These are phyloP conservation scores for Papilio polytes DNA, from an alignment of 1,140 invertebrate species.

Conservation along the genomic window DNA sequence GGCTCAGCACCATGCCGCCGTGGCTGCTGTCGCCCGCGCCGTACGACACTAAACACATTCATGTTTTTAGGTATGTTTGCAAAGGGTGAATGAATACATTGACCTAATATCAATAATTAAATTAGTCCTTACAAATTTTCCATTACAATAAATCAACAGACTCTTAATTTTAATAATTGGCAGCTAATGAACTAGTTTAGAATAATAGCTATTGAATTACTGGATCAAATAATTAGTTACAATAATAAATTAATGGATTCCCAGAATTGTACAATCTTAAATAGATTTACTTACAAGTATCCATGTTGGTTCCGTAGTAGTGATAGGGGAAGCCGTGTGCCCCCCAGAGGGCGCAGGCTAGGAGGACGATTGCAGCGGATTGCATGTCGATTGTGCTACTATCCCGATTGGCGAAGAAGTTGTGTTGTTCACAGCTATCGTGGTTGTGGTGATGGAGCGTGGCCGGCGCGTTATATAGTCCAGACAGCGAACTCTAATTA, in stretches of 20 bases:
- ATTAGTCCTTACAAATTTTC: not conserved
- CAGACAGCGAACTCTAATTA: slow-evolving; percentile 66
- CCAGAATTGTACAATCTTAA: not conserved
- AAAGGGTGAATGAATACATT: not conserved
- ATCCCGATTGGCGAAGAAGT: slow-evolving; percentile 58
- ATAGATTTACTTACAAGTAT: slow-evolving; percentile 65
- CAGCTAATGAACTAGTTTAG: not conserved
- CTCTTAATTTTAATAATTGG: not conserved
- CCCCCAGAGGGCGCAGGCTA: slow-evolving; percentile 61
- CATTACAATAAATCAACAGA: not conserved
- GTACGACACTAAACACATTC: slow-evolving; percentile 65
- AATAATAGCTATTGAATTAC: not conserved
- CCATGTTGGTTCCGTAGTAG: slow-evolving; percentile 68
- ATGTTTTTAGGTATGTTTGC: not conserved
- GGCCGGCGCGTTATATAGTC: slow-evolving; percentile 70
- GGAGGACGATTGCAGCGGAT: slow-evolving; percentile 51
- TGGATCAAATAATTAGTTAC: not conserved
- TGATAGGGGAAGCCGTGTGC: slow-evolving; percentile 65
- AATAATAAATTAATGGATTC: not conserved
- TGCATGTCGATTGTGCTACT: slow-evolving; percentile 56
- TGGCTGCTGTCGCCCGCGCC: slow-evolving; percentile 65
- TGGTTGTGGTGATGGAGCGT: slow-evolving; percentile 58
- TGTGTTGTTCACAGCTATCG: slow-evolving; percentile 56
- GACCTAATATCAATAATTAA: not conserved
- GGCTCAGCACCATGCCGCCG: slow-evolving; percentile 70